Conservation (phyloP, 2,888 invertebrate genomes). For the Tetramorium bicarinatum region DNA sequence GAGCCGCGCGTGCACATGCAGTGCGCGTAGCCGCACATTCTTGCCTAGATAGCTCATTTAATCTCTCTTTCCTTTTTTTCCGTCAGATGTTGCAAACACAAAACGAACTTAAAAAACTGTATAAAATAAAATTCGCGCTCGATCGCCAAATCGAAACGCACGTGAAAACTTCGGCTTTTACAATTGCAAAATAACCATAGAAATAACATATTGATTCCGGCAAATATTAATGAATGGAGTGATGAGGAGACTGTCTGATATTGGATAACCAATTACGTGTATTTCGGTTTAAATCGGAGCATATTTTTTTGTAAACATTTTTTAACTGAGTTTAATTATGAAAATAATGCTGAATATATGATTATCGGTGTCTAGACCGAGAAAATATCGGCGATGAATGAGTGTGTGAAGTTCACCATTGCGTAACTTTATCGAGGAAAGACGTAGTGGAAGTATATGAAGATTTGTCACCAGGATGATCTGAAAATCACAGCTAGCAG, state of each 20-base stretch:
- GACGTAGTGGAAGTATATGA: conserved; percentile 1
- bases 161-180: background rate
- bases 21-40: conserved; percentile 56
- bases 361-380: background rate
- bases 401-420: conserved; percentile 29
- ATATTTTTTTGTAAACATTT: background rate
- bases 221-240: conserved; percentile 15
- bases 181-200: background rate
- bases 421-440: background rate
- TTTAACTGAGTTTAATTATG: conserved; percentile 21
- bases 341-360: background rate
- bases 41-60: background rate
- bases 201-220: background rate
- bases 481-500: background rate
- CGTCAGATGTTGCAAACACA: background rate
- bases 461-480: background rate
- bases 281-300: background rate
- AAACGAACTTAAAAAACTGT: background rate
- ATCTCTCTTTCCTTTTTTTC: conserved; percentile 6
- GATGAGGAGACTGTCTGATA: background rate
- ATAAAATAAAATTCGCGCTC: background rate
- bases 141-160: background rate
- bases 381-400: background rate
- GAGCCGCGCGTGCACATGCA: conserved; percentile 67
- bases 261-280: conserved; percentile 2